Conservation (phyloP, 2,888 invertebrate species). For the Pyrochroa serraticornis region DNA sequence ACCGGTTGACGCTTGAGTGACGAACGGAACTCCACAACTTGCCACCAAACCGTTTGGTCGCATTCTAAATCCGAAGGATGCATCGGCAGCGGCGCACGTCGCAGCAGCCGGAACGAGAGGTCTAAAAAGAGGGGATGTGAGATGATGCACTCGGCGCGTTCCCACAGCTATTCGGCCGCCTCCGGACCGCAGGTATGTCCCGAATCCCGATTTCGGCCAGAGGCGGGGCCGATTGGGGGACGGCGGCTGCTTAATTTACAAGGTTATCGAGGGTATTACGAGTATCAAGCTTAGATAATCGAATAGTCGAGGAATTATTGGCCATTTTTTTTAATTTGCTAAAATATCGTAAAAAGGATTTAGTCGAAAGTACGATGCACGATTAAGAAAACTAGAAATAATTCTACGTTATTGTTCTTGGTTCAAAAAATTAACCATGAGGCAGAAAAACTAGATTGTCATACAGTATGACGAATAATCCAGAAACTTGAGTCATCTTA, state of each 20-base stretch:
- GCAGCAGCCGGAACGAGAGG: conserved; percentile 20
- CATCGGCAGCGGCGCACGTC: conserved; percentile 17
- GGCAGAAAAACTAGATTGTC: too few relatives aligned
- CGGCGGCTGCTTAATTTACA: background rate
- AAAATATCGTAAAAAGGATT: too few relatives aligned
- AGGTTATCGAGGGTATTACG: too few relatives aligned
- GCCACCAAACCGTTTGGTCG: background rate
- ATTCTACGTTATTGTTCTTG: too few relatives aligned
- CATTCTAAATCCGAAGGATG: background rate
- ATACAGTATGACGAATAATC: too few relatives aligned
- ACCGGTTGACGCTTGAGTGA: background rate
- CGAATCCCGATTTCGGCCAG: conserved; percentile 13
- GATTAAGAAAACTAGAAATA: too few relatives aligned
- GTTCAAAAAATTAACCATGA: too few relatives aligned
- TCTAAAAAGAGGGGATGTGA: conserved; percentile 34
- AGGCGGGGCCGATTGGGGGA: conserved; percentile 15
- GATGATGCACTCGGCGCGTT: conserved; percentile 47
- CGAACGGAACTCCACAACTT: conserved; percentile 2
- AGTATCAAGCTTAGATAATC: too few relatives aligned
- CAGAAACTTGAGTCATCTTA: too few relatives aligned
- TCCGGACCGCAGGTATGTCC: conserved; percentile 34
- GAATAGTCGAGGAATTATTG: too few relatives aligned
- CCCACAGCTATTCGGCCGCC: conserved; percentile 45
- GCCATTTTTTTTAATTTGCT: too few relatives aligned
- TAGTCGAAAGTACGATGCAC: too few relatives aligned